These are phyloP conservation scores for Pollenia labialis DNA, from an alignment of 2,888 invertebrate species.

Conservation along the genomic window DNA sequence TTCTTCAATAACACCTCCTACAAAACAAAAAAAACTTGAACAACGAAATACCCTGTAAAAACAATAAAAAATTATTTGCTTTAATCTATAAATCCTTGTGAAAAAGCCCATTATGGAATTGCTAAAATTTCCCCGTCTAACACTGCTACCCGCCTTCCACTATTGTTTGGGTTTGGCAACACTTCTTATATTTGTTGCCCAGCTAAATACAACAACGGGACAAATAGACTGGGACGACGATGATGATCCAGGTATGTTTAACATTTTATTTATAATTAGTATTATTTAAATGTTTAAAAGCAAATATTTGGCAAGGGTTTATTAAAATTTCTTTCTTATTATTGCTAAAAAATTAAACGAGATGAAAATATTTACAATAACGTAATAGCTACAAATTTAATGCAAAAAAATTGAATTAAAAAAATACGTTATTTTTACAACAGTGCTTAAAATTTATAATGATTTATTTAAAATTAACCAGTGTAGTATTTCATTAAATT, in stretches of 20 bases:
- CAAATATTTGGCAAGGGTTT: not conserved
- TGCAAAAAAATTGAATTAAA: too few relatives aligned
- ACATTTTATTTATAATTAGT: not conserved
- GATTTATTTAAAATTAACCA: too few relatives aligned
- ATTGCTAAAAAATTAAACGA: too few relatives aligned
- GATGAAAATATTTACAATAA: too few relatives aligned
- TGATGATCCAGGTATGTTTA: conserved; percentile 84
- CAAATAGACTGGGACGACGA: conserved; percentile 85
- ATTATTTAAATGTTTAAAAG: too few relatives aligned
- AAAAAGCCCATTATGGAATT: conserved; percentile 58
- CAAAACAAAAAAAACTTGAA: not conserved
- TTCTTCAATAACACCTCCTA: conserved; percentile 4
- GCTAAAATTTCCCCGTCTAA: conserved; percentile 64
- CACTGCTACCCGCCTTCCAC: conserved; percentile 76
- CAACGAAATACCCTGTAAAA: conserved; percentile 42
- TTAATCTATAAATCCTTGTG: not conserved
- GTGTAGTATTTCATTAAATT: too few relatives aligned
- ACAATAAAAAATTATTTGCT: conserved; percentile 34
- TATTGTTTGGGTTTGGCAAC: conserved; percentile 79
- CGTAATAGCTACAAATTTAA: too few relatives aligned
- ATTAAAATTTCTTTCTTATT: too few relatives aligned
- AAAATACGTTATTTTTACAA: too few relatives aligned
- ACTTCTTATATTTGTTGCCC: conserved; percentile 80
- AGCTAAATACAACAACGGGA: conserved; percentile 81
- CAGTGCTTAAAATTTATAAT: too few relatives aligned